These are phyloP conservation scores for Coleophora flavipennella DNA, from an alignment of 2,888 invertebrate species.

Conservation along the genomic window DNA sequence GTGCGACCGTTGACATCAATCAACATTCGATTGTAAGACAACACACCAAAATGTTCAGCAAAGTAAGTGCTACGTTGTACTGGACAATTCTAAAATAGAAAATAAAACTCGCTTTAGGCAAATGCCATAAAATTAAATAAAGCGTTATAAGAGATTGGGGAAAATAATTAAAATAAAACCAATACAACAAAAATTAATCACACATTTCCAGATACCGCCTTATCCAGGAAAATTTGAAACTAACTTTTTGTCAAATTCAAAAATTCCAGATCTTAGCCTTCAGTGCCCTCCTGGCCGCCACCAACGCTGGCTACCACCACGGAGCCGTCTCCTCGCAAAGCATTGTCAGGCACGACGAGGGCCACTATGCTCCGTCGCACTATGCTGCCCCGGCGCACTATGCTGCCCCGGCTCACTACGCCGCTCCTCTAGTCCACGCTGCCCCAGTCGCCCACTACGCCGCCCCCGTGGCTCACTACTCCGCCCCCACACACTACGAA, in stretches of 20 bases:
- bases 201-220: no score
- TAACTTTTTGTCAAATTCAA: background rate
- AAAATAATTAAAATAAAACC: no score
- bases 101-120: no score
- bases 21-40: slow-evolving; percentile 36
- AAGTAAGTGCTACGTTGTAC: slow-evolving; percentile 48
- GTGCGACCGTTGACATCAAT: slow-evolving; percentile 41
- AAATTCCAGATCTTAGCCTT: slow-evolving; percentile 49
- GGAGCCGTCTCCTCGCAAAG: slow-evolving; percentile 48
- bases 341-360: slow-evolving; percentile 45
- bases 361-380: slow-evolving; percentile 24
- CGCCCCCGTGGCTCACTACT: slow-evolving; percentile 17
- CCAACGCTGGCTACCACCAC: slow-evolving; percentile 51
- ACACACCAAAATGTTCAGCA: slow-evolving; percentile 50
- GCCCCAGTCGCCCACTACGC: slow-evolving; percentile 27
- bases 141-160: no score
- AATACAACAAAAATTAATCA: no score
- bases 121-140: no score
- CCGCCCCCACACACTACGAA: slow-evolving; percentile 19
- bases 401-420: slow-evolving; percentile 20
- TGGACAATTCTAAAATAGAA: slow-evolving; percentile 5
- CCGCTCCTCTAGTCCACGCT: slow-evolving; percentile 19
- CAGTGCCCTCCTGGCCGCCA: slow-evolving; percentile 49
- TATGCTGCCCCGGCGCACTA: slow-evolving; percentile 15
- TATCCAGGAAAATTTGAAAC: no score